phyloP scores from a whole-genome alignment of 2,888 invertebrate genomes.

The Eilema sororculum region DNA sequence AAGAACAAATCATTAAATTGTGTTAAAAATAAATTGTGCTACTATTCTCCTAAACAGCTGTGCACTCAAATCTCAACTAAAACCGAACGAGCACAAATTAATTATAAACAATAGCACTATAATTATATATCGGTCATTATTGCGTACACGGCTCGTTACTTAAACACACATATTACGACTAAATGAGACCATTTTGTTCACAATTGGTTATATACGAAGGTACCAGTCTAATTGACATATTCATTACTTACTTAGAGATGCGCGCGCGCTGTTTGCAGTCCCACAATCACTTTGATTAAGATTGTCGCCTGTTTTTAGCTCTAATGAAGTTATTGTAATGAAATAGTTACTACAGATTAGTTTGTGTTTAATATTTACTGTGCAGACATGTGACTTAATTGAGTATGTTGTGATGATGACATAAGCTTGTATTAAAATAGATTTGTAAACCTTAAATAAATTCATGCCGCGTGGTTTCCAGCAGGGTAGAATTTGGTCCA shows the following conservation, averaged over 20 bases:
- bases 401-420: background rate
- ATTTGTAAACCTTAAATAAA: background rate
- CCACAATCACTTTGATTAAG: slow-evolving; percentile 17
- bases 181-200: background rate
- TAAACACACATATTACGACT: slow-evolving; percentile 8
- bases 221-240: slow-evolving; percentile 12
- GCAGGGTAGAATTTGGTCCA: too few relatives aligned
- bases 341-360: slow-evolving; percentile 14
- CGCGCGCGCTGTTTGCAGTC: slow-evolving; percentile 1
- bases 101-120: slow-evolving; percentile 22
- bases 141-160: slow-evolving; percentile 7
- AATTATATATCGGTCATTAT: slow-evolving; percentile 19
- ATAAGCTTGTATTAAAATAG: background rate
- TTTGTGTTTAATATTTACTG: slow-evolving; percentile 2
- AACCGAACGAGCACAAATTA: slow-evolving; percentile 10
- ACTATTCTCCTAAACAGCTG: slow-evolving; percentile 13
- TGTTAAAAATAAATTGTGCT: background rate
- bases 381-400: background rate
- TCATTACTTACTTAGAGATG: slow-evolving; percentile 5
- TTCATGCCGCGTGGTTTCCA: too few relatives aligned
- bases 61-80: slow-evolving; percentile 3
- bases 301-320: slow-evolving; percentile 8
- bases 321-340: slow-evolving; percentile 41
- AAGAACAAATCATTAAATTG: background rate
- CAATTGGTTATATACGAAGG: slow-evolving; percentile 4